These are phyloP conservation scores for Chionis minor DNA, from an alignment of 2,113 vertebrate species.

Conservation along the genomic window DNA sequence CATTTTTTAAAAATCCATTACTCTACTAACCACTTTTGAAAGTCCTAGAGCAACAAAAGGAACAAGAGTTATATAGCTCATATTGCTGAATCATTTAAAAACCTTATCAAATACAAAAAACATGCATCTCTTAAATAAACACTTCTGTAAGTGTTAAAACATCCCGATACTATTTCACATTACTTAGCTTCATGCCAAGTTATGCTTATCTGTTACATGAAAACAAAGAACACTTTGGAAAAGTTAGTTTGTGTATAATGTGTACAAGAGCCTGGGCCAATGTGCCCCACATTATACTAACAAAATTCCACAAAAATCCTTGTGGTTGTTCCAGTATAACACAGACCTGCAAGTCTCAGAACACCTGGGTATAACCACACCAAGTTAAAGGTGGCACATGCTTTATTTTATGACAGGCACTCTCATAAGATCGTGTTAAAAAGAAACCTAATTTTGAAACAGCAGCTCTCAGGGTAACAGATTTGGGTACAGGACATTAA, in stretches of 20 bases:
- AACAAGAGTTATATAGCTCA: background rate
- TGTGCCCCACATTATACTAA: background rate
- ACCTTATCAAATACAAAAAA: rapidly evolving
- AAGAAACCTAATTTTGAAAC: rapidly evolving
- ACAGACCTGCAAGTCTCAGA: rapidly evolving
- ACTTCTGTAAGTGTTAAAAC: background rate
- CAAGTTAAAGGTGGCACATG: rapidly evolving
- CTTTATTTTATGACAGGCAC: background rate
- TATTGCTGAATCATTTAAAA: background rate
- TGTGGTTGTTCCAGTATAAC: background rate
- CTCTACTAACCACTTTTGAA: background rate
- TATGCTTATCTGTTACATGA: background rate
- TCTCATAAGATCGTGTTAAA: rapidly evolving
- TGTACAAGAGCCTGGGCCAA: rapidly evolving
- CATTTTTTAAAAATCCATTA: background rate
- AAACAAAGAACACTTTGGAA: background rate
- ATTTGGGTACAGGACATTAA: rapidly evolving
- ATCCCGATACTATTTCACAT: background rate
- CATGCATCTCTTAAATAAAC: rapidly evolving
- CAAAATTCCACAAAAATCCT: rapidly evolving
- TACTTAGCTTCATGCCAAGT: no score
- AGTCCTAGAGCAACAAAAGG: background rate
- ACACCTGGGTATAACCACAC: rapidly evolving
- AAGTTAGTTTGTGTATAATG: rapidly evolving
- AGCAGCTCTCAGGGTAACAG: background rate